A percentile compares a stretch with the other conserved stretches of the same genome.
phyloP scores from a whole-genome alignment of 2,113 vertebrate genomes.

The Gymnobelideus leadbeateri region DNA sequence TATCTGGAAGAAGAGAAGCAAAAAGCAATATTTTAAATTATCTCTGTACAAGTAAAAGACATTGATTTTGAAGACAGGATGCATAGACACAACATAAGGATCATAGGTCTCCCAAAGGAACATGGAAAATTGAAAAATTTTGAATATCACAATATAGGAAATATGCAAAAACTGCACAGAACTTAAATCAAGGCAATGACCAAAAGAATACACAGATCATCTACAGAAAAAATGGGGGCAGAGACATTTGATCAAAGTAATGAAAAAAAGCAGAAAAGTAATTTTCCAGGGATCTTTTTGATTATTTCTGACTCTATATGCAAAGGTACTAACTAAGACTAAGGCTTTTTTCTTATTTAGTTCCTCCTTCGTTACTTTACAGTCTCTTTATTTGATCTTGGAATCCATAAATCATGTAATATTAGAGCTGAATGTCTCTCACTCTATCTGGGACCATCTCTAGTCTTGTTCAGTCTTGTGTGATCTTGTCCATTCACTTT shows the following conservation, averaged over 20 bases:
- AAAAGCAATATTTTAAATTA: neutral
- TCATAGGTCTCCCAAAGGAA: neutral
- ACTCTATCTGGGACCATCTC: too few species aligned
- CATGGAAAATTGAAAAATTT: neutral
- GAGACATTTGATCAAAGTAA: neutral
- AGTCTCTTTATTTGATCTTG: neutral
- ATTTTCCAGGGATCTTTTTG: neutral
- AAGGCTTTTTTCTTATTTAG: neutral
- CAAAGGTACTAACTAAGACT: neutral
- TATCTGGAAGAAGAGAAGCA: neutral
- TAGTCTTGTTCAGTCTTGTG: too few species aligned
- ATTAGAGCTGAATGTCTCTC: neutral
- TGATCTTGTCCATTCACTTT: too few species aligned
- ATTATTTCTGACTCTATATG: neutral
- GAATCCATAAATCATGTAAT: neutral
- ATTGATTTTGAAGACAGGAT: neutral
- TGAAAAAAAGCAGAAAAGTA: neutral
- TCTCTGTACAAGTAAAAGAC: neutral
- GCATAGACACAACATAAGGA: neutral
- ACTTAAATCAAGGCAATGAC: neutral
- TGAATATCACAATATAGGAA: neutral
- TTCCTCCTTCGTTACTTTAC: neutral
- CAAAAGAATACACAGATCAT: neutral
- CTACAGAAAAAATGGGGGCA: neutral
- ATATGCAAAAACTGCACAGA: neutral